Evolutionary conservation across 2,888 invertebrate species (phyloP), one percentile per base, ranked within the genome.

Genomic region (Hypomecis punctinalis): DNA sequence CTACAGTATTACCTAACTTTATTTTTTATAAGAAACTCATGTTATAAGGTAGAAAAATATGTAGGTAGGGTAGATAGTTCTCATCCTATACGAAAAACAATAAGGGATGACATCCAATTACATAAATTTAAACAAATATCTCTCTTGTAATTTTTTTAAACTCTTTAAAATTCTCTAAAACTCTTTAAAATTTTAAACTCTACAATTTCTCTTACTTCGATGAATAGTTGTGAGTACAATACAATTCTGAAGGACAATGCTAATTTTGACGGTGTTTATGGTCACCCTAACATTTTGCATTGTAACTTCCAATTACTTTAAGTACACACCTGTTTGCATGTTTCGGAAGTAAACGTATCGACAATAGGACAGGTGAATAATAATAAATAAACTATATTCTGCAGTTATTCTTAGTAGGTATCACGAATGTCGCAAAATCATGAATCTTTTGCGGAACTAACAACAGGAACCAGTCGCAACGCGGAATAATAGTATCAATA

Each of bases 371-470:
- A n/a, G 23, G 39, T n/a, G 37, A 11, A 40, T 33, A 33, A 23
- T 23, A 23, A 23, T 23, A 23, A 23, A 23, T 8, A 9, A n/a
- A n/a, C n/a, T 52, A 6, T 52, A 52, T 37, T 51, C 37, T 51
- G 37, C n/a, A 33, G 35, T 36, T 52, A 13, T 37, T n/a, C 39
- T 13, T 42, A 23, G 37, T 48, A 43, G 46, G 53, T 52, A 64
- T 59, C 57, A 64, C 48, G 51, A 63, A 39, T 68, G 66, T 59
- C 57, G 66, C 62, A 64, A 68, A 67, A 64, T 63, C 66, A 70
- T 60, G 58, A 59, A 51, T 59, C 52, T 61, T 67, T 63, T 66
- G 66, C 78, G 81, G 82, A 81, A 79, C 71, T 79, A 53, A 72
- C 68, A 72, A 68, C 68, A 77, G 82, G 79, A 80, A 81, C 71